Evolutionary conservation across 2,888 invertebrate species (phyloP).

Genomic region (Dolichopus griseipennis): DNA sequence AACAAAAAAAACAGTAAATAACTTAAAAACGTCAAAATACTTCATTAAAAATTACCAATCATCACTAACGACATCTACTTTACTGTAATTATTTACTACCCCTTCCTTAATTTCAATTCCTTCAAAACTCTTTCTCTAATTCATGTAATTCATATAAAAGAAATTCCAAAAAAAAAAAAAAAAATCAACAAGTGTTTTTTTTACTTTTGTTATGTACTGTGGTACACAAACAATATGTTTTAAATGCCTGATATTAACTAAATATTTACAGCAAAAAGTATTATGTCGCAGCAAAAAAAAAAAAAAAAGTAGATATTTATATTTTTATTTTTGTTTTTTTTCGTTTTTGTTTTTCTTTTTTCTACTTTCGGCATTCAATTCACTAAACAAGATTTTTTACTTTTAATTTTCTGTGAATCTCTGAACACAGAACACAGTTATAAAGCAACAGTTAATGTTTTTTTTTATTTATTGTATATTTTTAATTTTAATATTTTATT

Average conservation of each 20-base stretch:
- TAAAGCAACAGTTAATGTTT: neutral
- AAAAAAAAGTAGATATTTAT: neutral
- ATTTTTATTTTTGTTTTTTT: neutral
- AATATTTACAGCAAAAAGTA: neutral
- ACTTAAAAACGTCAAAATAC: no score
- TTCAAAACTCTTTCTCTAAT: no score
- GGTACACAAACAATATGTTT: neutral
- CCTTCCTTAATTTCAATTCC: no score
- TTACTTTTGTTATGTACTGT: neutral
- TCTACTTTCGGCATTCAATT: neutral
- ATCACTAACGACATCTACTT: no score
- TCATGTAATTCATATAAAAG: no score
- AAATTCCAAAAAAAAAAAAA: no score
- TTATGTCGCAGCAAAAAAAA: neutral
- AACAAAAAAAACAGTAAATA: no score
- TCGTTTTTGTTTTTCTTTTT: neutral
- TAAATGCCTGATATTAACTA: neutral
- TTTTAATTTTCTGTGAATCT: conserved; percentile 10
- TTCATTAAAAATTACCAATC: no score
- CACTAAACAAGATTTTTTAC: conserved; percentile 7
- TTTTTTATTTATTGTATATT: neutral
- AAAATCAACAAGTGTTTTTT: no score
- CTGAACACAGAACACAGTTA: neutral
- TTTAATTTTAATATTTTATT: no score
- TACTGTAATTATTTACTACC: no score